A percentile compares a stretch with the other conserved stretches of the same genome.
These are phyloP conservation scores for Caenorhabditis remanei DNA, from an alignment of 1,140 invertebrate genomes.

Conservation along the genomic window DNA sequence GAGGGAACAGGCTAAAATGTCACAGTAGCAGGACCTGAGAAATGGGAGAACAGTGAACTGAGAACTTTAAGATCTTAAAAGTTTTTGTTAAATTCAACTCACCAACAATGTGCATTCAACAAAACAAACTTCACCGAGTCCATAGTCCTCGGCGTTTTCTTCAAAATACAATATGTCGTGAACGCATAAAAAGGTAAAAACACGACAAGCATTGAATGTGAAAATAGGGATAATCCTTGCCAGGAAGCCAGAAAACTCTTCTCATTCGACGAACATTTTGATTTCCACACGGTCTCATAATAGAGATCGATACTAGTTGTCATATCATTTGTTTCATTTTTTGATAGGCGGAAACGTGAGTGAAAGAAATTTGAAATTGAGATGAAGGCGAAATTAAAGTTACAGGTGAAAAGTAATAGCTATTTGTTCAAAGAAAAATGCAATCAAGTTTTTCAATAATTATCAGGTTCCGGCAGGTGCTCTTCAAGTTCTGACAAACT, in stretches of 20 bases:
- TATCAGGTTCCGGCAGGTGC: too few relatives aligned
- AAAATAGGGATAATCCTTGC: constrained; percentile 7
- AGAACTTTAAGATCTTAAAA: constrained; percentile 13
- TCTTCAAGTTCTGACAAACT: too few relatives aligned
- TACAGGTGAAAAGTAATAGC: neutral
- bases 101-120: constrained; percentile 10
- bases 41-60: neutral
- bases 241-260: constrained; percentile 30
- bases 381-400: too few relatives aligned
- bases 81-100: neutral
- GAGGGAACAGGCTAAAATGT: constrained; percentile 16
- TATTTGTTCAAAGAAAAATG: too few relatives aligned
- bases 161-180: constrained; percentile 6
- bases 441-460: too few relatives aligned
- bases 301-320: neutral
- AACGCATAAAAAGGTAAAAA: neutral
- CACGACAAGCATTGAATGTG: neutral
- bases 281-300: neutral
- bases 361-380: too few relatives aligned
- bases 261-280: neutral
- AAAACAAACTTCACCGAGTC: neutral
- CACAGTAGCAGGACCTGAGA: neutral
- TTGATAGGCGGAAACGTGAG: too few relatives aligned
- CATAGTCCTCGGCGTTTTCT: constrained; percentile 17
- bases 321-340: neutral